phyloP scores from a whole-genome alignment of 2,113 vertebrate genomes.

The Ceuthmochares aereus region DNA sequence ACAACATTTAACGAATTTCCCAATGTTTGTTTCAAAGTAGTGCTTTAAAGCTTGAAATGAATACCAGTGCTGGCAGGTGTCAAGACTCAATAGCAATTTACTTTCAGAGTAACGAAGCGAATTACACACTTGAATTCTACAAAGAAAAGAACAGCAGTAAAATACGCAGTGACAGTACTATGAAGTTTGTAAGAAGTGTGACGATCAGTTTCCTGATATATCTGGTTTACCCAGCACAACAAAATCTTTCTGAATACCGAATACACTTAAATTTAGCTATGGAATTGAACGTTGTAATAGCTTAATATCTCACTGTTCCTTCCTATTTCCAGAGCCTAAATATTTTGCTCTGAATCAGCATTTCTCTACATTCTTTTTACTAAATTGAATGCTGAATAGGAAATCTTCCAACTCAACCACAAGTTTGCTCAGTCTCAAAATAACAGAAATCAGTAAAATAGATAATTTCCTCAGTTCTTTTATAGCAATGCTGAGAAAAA shows the following conservation, averaged over 20 bases:
- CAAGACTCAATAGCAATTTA: constrained; percentile 55
- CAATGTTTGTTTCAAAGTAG: constrained; percentile 69
- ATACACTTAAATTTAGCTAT: not conserved
- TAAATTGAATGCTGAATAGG: not conserved
- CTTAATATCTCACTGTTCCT: not conserved
- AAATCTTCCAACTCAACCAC: not conserved
- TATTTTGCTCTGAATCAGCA: not conserved
- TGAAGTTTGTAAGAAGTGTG: constrained; percentile 10
- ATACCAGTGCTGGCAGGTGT: constrained; percentile 70
- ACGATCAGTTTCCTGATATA: not conserved
- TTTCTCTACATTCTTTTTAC: not conserved
- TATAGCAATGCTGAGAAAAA: not conserved
- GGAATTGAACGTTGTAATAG: not conserved
- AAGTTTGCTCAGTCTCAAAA: not conserved
- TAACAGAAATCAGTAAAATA: not conserved
- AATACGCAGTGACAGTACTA: not conserved
- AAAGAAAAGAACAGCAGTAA: constrained; percentile 43
- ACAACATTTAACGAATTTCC: constrained; percentile 61
- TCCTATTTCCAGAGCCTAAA: not conserved
- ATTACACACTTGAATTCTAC: constrained; percentile 63
- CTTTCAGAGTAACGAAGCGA: constrained; percentile 61
- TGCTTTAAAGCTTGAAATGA: constrained; percentile 72
- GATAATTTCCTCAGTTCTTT: not conserved
- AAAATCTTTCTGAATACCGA: constrained; percentile 1
- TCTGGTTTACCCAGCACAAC: constrained; percentile 26